Evolutionary conservation across 2,113 vertebrate genomes (phyloP).

Genomic region (Anthoscopus minutus): DNA sequence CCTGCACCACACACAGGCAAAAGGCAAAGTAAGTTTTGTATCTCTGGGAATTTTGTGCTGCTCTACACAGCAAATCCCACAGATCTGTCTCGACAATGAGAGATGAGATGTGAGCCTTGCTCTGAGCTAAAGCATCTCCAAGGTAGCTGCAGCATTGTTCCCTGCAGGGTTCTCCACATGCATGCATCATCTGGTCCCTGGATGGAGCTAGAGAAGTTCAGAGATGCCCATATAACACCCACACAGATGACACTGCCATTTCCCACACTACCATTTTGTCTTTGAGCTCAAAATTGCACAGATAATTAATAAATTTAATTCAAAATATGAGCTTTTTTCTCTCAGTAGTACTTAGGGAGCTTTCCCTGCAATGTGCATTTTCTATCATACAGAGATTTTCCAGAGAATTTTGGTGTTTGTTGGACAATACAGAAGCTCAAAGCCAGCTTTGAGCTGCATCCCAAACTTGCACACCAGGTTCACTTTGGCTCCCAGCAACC

Average conservation of each 20-base stretch:
- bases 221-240: neutral
- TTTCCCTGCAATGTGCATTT: neutral
- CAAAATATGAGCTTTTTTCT: neutral
- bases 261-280: neutral
- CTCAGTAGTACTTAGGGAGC: neutral
- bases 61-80: neutral
- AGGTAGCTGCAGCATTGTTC: neutral
- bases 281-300: neutral
- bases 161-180: fast-evolving
- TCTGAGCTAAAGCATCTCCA: neutral
- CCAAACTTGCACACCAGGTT: neutral
- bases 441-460: neutral
- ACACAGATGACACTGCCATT: fast-evolving
- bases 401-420: neutral
- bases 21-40: neutral
- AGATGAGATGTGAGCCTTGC: fast-evolving
- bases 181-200: too few species aligned
- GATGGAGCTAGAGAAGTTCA: neutral
- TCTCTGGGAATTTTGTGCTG: neutral
- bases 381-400: neutral
- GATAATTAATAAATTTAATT: neutral
- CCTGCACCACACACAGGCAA: fast-evolving
- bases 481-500: neutral
- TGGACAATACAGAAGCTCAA: neutral
- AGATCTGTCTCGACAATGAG: neutral